phyloP scores from a whole-genome alignment of 1,140 invertebrate species.

The Drosophila pachea region DNA sequence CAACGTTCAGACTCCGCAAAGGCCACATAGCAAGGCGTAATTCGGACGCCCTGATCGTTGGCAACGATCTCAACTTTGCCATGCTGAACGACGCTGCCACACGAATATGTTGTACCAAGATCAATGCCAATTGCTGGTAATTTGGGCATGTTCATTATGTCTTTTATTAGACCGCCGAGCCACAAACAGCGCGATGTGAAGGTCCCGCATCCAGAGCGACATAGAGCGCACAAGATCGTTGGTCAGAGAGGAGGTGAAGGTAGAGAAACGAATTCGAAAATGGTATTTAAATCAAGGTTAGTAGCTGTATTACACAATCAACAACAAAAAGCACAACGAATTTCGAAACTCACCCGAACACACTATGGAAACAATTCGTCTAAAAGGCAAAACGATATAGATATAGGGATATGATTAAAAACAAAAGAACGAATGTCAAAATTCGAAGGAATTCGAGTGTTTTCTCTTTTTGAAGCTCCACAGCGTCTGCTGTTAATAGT shows the following conservation, averaged over 20 bases:
- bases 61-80: constrained; percentile 96
- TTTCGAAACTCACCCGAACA: constrained; percentile 26
- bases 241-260: constrained; percentile 4
- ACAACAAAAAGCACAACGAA: constrained; percentile 8
- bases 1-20: constrained; percentile 97
- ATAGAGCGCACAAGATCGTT: background rate
- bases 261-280: constrained; percentile 36
- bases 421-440: constrained; percentile 73
- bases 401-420: constrained; percentile 74
- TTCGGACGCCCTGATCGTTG: constrained; percentile 97
- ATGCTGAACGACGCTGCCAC: constrained; percentile 90
- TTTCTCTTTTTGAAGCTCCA: constrained; percentile 79
- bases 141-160: constrained; percentile 70
- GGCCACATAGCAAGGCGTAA: constrained; percentile 97
- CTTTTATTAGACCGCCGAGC: constrained; percentile 64
- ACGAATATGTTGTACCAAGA: constrained; percentile 89
- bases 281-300: constrained; percentile 53
- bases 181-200: constrained; percentile 36
- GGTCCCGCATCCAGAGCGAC: constrained; percentile 27
- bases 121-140: constrained; percentile 87
- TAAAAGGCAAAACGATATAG: constrained; percentile 76
- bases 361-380: constrained; percentile 14
- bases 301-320: constrained; percentile 49
- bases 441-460: constrained; percentile 76
- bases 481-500: constrained; percentile 64